phyloP scores from a whole-genome alignment of 2,797 vertebrate genomes.

The Bradypodion pumilum region DNA sequence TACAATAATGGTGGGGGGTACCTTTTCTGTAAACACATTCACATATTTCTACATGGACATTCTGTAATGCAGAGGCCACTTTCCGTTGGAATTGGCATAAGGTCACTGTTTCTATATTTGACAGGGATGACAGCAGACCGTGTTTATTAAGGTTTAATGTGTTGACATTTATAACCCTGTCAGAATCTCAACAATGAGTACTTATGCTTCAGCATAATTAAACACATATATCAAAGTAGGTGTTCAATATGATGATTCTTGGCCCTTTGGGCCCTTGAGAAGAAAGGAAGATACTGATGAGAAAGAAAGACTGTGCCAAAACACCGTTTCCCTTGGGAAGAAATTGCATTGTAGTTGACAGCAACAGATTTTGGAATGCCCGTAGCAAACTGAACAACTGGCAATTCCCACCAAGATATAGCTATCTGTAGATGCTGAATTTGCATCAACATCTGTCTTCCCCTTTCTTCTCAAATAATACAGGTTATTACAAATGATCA shows the following conservation, averaged over 20 bases:
- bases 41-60: too few relatives aligned
- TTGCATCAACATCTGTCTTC: slow-evolving; percentile 15
- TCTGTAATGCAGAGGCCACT: too few relatives aligned
- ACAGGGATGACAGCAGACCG: too few relatives aligned
- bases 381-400: slow-evolving; percentile 30
- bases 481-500: slow-evolving; percentile 14
- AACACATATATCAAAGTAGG: slow-evolving; percentile 41
- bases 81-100: too few relatives aligned
- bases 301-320: not conserved
- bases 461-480: slow-evolving; percentile 44
- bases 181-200: too few relatives aligned
- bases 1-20: too few relatives aligned
- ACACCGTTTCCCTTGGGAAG: not conserved
- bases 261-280: slow-evolving; percentile 23
- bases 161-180: too few relatives aligned
- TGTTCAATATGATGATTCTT: slow-evolving; percentile 4
- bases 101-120: too few relatives aligned
- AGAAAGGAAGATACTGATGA: not conserved
- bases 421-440: slow-evolving; percentile 5
- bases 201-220: too few relatives aligned
- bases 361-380: slow-evolving; percentile 41
- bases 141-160: too few relatives aligned
- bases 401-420: slow-evolving; percentile 44
- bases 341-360: not conserved
- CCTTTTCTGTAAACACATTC: too few relatives aligned